Evolutionary conservation across 2,113 vertebrate species (phyloP), one percentile per base, ranked within the genome.

Genomic region (Sinocyclocheilus grahami): DNA sequence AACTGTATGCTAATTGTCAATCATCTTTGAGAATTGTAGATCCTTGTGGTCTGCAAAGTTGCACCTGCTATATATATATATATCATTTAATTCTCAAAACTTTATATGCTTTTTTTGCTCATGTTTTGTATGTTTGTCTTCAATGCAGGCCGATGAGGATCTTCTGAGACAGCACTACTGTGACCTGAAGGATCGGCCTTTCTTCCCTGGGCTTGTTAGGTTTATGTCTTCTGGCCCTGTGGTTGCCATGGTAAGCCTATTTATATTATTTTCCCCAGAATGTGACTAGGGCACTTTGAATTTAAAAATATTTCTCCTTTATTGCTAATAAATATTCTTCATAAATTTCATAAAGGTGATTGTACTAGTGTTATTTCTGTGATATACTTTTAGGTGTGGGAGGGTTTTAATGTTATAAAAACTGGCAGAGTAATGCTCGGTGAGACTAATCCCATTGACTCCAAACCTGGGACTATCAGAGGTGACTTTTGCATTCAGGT

Each of bases 401-500:
- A 99, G 92, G 98, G 97, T 22, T 93, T 96, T 58, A 96, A 96
- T 0, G 96, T 92, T 6, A 96, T 99, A 90, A 97, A 97, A 93
- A 98, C 97, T 0, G 97, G 97, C 85, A 93, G 97, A 69, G 91
- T 97, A 84, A 98, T 99, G 97, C 94, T 99, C 83, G 98, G 98
- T 0, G 98, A 97, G 92, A 99, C 97, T 82, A 97, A 98, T 89
- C 98, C 97, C 0, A 96, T 96, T 0, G 95, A 98, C 63, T 98
- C 98, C 2, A 97, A 97, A 89, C 98, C 98, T 0, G 98, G 98
- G 86, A 99, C 97, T 89, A 99, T 99, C 91, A 95, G 97, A 80
- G 98, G 97, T 76, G 98, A 99, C 89, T 96, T 96, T 91, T 99
- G 97, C 69, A 95, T 99, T 79, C 96, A 97, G 22, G 96, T 99